phyloP scores from a whole-genome alignment of 2,113 vertebrate genomes.

The Phylloscopus trochiloides region DNA sequence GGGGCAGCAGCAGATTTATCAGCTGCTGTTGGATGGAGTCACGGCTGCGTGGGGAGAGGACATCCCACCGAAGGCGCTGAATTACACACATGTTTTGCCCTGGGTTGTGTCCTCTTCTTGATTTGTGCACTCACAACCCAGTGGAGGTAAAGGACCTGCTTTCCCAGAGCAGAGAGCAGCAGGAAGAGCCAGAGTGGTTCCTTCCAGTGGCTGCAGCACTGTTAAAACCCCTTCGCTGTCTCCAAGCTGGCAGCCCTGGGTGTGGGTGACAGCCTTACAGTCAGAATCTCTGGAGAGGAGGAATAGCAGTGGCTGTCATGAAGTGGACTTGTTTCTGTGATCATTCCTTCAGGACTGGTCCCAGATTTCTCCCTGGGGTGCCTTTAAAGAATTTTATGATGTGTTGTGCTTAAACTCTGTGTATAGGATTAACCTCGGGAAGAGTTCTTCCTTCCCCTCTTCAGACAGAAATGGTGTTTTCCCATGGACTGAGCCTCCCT shows the following conservation, averaged over 20 bases:
- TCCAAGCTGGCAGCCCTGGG: background rate
- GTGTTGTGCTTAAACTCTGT: background rate
- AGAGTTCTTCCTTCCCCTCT: background rate
- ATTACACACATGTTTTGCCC: background rate
- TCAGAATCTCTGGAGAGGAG: background rate
- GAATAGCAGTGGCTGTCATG: background rate
- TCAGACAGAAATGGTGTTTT: background rate
- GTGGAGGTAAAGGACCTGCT: background rate
- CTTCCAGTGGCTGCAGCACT: background rate
- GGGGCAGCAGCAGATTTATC: background rate
- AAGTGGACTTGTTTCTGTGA: background rate
- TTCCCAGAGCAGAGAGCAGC: background rate
- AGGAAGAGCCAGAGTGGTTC: background rate
- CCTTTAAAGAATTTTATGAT: background rate
- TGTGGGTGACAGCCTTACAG: background rate
- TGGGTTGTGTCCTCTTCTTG: background rate
- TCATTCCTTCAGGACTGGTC: background rate
- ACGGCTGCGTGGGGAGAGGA: background rate
- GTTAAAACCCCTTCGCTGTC: background rate
- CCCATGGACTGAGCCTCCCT: background rate
- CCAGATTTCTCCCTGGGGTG: background rate
- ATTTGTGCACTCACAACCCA: background rate
- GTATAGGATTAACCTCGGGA: background rate
- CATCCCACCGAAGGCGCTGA: rapidly evolving
- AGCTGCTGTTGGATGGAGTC: background rate